A percentile compares a stretch with the other conserved stretches of the same genome.
Conservation (phyloP, 2,113 vertebrate species). For the Lasiurus borealis region DNA sequence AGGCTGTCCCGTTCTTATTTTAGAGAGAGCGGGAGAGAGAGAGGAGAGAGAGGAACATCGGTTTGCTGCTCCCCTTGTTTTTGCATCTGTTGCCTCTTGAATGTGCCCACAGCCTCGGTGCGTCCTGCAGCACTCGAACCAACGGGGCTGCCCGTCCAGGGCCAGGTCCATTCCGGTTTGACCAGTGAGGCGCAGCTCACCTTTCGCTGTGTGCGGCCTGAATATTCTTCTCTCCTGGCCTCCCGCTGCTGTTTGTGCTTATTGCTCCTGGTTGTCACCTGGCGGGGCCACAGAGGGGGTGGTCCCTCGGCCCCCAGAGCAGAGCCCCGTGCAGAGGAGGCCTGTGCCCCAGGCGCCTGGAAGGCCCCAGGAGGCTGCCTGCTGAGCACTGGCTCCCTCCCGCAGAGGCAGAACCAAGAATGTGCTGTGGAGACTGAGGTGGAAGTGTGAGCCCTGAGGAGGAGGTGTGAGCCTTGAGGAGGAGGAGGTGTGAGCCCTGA, state of each 20-base stretch:
- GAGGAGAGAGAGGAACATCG: neutral
- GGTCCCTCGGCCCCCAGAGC: rapidly evolving
- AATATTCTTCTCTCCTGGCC: neutral
- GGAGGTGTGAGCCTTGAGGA: too few species aligned
- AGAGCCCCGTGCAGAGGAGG: neutral
- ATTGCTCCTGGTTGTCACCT: neutral
- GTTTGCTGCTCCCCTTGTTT: neutral
- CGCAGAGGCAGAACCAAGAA: neutral
- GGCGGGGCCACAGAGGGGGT: neutral
- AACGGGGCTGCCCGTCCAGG: neutral
- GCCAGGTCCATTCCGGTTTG: neutral
- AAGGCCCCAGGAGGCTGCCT: neutral
- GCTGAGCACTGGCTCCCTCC: too few species aligned
- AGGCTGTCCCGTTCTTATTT: neutral
- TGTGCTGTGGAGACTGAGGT: too few species aligned
- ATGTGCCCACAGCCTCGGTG: neutral
- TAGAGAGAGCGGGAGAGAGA: neutral
- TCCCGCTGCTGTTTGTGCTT: neutral
- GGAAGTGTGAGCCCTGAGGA: too few species aligned
- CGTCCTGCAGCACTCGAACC: neutral
- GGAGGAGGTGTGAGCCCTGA: too few species aligned
- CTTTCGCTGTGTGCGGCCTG: neutral
- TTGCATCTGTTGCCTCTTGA: neutral
- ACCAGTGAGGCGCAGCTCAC: neutral
- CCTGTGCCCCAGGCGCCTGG: neutral